Evolutionary conservation across 2,888 invertebrate genomes (phyloP).

Genomic region (Endomychus coccineus): DNA sequence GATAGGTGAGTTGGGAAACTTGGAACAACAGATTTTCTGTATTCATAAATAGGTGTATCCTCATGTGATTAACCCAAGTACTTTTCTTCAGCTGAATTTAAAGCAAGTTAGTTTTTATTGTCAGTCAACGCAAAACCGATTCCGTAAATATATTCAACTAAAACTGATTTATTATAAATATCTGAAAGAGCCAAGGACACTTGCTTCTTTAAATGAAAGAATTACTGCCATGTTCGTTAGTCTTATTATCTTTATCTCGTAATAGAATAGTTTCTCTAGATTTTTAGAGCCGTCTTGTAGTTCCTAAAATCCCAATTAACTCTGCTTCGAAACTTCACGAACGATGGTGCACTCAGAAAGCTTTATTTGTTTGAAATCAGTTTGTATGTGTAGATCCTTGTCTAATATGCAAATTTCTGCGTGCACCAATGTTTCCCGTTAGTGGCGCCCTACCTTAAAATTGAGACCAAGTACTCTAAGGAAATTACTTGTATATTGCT

Average conservation of each 20-base stretch:
- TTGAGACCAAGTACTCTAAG: conserved; percentile 43
- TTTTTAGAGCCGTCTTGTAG: conserved; percentile 32
- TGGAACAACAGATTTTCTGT: too few species aligned
- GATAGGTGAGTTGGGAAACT: too few species aligned
- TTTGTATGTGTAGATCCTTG: neutral
- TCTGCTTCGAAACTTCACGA: too few species aligned
- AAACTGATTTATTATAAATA: too few species aligned
- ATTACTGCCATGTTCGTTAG: conserved; percentile 32
- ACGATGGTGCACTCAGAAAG: too few species aligned
- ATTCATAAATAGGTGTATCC: too few species aligned
- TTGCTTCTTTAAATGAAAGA: conserved; percentile 24
- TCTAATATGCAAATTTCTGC: neutral
- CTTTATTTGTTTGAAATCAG: conserved; percentile 5
- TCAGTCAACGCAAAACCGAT: too few species aligned
- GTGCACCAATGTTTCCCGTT: neutral
- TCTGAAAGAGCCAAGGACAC: conserved; percentile 21
- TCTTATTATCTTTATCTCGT: conserved; percentile 26
- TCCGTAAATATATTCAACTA: neutral
- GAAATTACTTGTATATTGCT: conserved; percentile 33
- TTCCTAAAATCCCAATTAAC: conserved; percentile 19
- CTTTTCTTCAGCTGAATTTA: conserved; percentile 12
- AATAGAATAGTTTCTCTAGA: conserved; percentile 26
- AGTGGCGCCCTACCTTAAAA: conserved; percentile 25
- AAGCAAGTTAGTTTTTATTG: too few species aligned
- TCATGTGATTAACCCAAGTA: too few species aligned